Base-by-base conservation (phyloP, 2,888 invertebrate genomes). In the Andrena chrysosceles region DNA sequence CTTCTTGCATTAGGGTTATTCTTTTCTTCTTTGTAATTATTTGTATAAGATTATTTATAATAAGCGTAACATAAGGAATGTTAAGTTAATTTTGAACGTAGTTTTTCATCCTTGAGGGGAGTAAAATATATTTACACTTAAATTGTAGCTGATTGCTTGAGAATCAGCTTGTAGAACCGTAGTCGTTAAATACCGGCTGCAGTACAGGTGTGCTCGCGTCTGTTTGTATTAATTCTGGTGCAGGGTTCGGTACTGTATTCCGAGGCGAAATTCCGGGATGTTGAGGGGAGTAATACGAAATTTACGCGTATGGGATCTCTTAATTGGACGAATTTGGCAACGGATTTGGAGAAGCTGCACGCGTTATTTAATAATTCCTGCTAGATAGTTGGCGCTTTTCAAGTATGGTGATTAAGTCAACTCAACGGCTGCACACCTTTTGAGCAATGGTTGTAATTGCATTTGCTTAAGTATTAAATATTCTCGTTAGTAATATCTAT, bases 261-360 rank as follows among this genome's bases (percentile, higher is more conserved):
- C 63, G 49, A 54, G 26, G 67, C 23, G 79, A 71, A 87, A 84
- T 77, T 82, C 60, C 56, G 52, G 54, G 26, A 77, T 74, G 79
- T 74, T 66, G 70, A 48, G 60, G 23, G 74, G 71, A 80, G 80
- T 76, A 86, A 87, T 87, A 80, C 66, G 75, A 83, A 87, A 85
- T 87, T 80, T 78, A 73, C 75, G 67, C 69, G 74, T 73, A 74
- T 73, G 80, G 66, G 71, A 64, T 75, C 74, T 48, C 77, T 72
- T 87, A 86, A 86, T 86, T 84, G 85, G 54, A 72, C 52, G 52
- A 73, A 77, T 77, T 63, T 71, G 35, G 59, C 64, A n/a, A 59
- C n/a, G 23, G 26, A 10, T 63, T 29, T 8, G 7, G 33, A 23
- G 59, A 35, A 66, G 42, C 42, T 64, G 20, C 8, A 26, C 54